Base-by-base conservation (phyloP, 2,888 invertebrate species). In the Erpobdella octoculata region DNA sequence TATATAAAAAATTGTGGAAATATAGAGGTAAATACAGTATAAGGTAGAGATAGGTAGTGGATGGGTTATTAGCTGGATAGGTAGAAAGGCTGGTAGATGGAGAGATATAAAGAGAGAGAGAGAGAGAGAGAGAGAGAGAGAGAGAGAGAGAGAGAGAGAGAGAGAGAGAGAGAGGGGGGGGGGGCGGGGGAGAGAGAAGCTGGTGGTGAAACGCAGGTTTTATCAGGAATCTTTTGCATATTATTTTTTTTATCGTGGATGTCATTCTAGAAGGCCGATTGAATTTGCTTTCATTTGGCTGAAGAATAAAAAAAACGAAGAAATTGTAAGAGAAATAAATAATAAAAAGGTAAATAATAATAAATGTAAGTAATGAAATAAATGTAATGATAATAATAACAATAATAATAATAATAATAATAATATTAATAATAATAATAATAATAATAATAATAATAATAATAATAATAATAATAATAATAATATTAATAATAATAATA, bases 401-500 rank as follows among this genome's bases (percentile, higher is more conserved):
- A 41, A 41, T 41, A 41, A 41, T 41, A 41, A 41, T 41, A 41
- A 41, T 41, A 41, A 41, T 41, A 41, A 41, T 41, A 41, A 41
- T 41, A 41, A 41, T 41, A 41, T 12, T 41, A 41, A 41, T 41
- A 41, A 41, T 41, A 41, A 41, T 41, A 41, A 41, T 41, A 41
- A 41, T 18, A 41, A 41, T 41, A 41, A 41, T 41, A 41, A 41
- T 41, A 41, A 41, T 41, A 41, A 41, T 41, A 41, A 41, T 41
- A 41, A 41, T 41, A 41, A 59, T 59, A 59, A 59, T 59, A 25
- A 59, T 25, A 59, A 59, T 59, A 25, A 21, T 59, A 25, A 59
- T 59, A 25, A 59, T 59, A 59, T 15, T 59, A 59, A 25, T 59
- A 25, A 25, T 25, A 59, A 15, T 21, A 59, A 25, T 59, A 25